Evolutionary conservation across 2,797 vertebrate genomes (phyloP).

Genomic region (Epinephelus coioides): DNA sequence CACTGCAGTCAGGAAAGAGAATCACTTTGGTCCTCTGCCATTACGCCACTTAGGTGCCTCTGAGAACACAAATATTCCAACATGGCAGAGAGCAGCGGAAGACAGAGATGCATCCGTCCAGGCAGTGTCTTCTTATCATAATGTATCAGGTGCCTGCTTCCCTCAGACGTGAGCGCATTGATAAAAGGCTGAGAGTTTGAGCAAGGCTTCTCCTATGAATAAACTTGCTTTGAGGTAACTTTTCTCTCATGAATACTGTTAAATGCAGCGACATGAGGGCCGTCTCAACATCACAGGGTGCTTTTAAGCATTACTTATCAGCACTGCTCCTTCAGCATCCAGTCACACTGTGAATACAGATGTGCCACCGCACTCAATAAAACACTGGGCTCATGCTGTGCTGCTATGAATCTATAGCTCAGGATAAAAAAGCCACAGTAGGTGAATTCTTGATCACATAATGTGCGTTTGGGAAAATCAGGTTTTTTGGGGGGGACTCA

Average conservation of each 20-base stretch:
- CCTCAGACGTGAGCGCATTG: neutral
- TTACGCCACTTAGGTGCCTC: conserved; percentile 42
- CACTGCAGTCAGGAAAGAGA: conserved; percentile 11
- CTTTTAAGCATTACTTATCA: conserved; percentile 25
- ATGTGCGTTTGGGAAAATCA: neutral
- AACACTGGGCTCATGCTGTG: neutral
- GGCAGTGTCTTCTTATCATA: conserved; percentile 19
- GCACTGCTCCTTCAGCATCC: neutral
- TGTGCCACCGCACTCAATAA: conserved; percentile 14
- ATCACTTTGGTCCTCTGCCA: conserved; percentile 54
- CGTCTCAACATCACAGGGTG: conserved; percentile 29
- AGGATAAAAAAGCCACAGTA: neutral
- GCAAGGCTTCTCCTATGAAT: conserved; percentile 1
- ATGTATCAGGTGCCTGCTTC: conserved; percentile 34
- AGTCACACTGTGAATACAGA: conserved; percentile 41
- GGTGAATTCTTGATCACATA: neutral
- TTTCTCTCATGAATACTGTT: conserved; percentile 57
- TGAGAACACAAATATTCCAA: conserved; percentile 30
- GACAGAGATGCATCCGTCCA: conserved; percentile 6
- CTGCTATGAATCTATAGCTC: neutral
- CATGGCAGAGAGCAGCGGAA: conserved; percentile 9
- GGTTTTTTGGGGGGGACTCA: no score
- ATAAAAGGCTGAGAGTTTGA: conserved; percentile 4
- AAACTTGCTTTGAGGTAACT: conserved; percentile 27
- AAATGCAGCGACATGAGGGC: conserved; percentile 25